Evolutionary conservation across 2,888 invertebrate species (phyloP), one percentile per base, ranked within the genome.

Genomic region (Agonopterix heracliana): DNA sequence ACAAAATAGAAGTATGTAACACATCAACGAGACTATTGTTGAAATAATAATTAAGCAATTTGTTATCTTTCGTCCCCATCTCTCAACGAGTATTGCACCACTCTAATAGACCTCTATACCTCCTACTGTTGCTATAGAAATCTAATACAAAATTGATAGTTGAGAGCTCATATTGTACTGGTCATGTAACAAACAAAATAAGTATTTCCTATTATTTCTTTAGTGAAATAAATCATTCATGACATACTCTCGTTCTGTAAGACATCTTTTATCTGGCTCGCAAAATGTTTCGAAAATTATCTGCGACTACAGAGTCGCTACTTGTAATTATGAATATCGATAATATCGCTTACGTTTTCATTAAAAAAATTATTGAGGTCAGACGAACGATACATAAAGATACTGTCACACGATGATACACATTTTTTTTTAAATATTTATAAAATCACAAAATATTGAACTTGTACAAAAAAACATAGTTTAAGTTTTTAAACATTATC

Each of bases 11-110:
- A 26, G 26, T 26, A 26, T 56, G 60, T 63, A 69, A 64, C 64
- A 69, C 70, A 71, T 71, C 68, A 76, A 59, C 63, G 44, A 55
- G 56, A 53, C 69, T 59, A 74, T 78, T 80, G 78, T 77, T 69
- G 75, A 74, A 77, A 77, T 78, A 71, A 69, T 71, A 82, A 79
- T 82, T 83, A 81, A 73, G 75, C 65, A 80, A 80, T 72, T 69
- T 68, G 54, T 73, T 82, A 83, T 82, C 83, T 60, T 47, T 46
- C 65, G 74, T 58, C 71, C 75, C 56, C 74, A 83, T 82, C 82
- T 81, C 40, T 47, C 50, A 50, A 51, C 48, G 51, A 43, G 45
- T 51, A 53, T 57, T 58, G 47, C 51, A 60, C 72, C 66, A 67
- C 34, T 41, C 9, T 11, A 12, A 9, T 11, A 41, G 12, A 41